Conservation (phyloP, 92 coral and sea anemone genomes). For the Phenganax subtilis region DNA sequence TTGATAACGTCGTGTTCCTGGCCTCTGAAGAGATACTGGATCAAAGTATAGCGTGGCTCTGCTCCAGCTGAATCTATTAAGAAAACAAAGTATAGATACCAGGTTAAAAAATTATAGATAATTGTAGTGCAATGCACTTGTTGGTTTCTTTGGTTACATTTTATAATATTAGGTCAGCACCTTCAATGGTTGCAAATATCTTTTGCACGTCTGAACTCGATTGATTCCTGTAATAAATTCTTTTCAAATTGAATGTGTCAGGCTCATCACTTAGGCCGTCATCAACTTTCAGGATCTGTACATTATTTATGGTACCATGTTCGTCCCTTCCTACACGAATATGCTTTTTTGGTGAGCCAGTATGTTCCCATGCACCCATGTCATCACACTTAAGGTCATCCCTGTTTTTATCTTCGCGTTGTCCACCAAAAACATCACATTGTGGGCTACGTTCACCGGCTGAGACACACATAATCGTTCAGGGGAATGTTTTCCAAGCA, state of each 20-base stretch:
- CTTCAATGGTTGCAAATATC: conserved; percentile 30
- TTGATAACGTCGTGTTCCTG: conserved; percentile 15
- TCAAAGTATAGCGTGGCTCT: conserved; percentile 18
- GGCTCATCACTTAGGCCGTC: background rate
- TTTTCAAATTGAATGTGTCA: background rate
- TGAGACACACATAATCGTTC: conserved; percentile 35
- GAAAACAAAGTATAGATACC: background rate
- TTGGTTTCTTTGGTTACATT: background rate
- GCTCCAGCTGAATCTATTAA: background rate
- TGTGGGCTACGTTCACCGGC: conserved; percentile 45
- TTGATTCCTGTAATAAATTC: conserved; percentile 1
- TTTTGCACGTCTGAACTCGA: conserved; percentile 34
- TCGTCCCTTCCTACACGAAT: conserved; percentile 9
- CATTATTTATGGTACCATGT: background rate
- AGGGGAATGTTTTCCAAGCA: conserved; percentile 27
- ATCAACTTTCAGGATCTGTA: background rate
- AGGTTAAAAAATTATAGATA: too few relatives aligned
- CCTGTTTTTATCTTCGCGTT: conserved; percentile 15
- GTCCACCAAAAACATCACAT: conserved; percentile 41
- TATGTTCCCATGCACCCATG: conserved; percentile 51
- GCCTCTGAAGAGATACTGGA: conserved; percentile 30
- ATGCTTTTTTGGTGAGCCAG: conserved; percentile 37
- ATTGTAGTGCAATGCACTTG: too few relatives aligned
- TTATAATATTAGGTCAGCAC: background rate
- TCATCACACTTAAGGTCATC: conserved; percentile 48